Conservation (phyloP, 2,888 invertebrate species). For the Tetranychus piercei region DNA sequence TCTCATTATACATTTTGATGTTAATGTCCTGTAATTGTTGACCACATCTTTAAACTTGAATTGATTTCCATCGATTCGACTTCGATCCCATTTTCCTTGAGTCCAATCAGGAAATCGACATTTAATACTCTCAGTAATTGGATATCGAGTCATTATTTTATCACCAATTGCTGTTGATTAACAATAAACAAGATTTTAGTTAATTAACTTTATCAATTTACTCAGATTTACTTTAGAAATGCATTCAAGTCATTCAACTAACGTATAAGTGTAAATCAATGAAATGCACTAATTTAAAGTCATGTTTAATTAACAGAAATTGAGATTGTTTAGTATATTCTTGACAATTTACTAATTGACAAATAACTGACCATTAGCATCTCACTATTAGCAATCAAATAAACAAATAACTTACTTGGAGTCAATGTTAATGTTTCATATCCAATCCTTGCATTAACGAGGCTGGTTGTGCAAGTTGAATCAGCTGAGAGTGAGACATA, state of each 20-base stretch:
- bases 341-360: no score
- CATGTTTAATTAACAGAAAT: no score
- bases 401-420: slow-evolving; percentile 30
- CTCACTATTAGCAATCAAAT: background rate
- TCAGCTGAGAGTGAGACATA: slow-evolving; percentile 45
- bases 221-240: background rate
- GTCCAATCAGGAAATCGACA: slow-evolving; percentile 45
- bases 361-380: background rate
- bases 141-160: slow-evolving; percentile 23
- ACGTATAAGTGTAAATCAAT: no score
- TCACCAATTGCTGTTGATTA: slow-evolving; percentile 22
- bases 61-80: slow-evolving; percentile 36
- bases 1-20: slow-evolving; percentile 36
- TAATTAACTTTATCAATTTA: background rate
- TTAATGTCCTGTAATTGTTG: slow-evolving; percentile 39
- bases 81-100: slow-evolving; percentile 45
- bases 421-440: slow-evolving; percentile 42
- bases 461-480: slow-evolving; percentile 43
- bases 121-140: slow-evolving; percentile 23
- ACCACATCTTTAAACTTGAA: slow-evolving; percentile 38
- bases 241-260: background rate
- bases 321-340: no score
- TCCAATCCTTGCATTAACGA: slow-evolving; percentile 40
- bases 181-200: background rate
- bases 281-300: no score